Conservation (phyloP, 2,113 vertebrate genomes). For the Paraplagusia blochii region DNA sequence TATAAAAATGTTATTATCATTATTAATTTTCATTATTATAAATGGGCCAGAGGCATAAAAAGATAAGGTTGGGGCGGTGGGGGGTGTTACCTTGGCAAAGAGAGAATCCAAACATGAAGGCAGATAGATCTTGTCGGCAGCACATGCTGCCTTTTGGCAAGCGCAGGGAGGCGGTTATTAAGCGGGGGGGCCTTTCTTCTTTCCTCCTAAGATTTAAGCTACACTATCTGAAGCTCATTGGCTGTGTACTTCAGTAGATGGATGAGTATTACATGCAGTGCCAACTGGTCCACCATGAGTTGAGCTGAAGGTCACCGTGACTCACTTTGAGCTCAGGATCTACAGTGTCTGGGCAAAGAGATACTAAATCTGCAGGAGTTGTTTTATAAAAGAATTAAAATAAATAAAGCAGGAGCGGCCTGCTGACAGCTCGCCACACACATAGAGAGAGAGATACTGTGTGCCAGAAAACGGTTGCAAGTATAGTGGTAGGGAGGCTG, state of each 20-base stretch:
- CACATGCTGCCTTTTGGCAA: conserved; percentile 58
- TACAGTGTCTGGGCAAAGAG: conserved; percentile 39
- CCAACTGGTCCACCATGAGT: conserved; percentile 66
- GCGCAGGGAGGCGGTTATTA: conserved; percentile 56
- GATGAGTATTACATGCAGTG: conserved; percentile 63
- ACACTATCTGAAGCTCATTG: conserved; percentile 59
- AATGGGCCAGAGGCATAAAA: conserved; percentile 12
- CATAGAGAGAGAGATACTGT: conserved; percentile 23
- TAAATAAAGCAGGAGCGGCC: conserved; percentile 23
- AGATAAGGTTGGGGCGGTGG: conserved; percentile 5
- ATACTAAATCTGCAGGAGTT: conserved; percentile 38
- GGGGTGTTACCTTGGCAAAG: conserved; percentile 58
- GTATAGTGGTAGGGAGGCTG: conserved; percentile 39
- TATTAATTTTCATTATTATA: conserved; percentile 31
- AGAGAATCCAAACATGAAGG: conserved; percentile 61
- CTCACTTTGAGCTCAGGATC: conserved; percentile 55
- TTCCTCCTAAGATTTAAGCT: conserved; percentile 65
- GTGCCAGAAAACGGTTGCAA: conserved; percentile 41
- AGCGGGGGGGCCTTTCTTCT: conserved; percentile 40
- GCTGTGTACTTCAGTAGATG: conserved; percentile 62
- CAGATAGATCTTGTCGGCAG: conserved; percentile 66
- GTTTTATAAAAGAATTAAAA: conserved; percentile 18
- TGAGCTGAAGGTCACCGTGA: conserved; percentile 71
- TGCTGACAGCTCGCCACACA: conserved; percentile 13
- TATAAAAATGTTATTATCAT: no score